Conservation (phyloP, 2,888 invertebrate genomes). For the Norana najaformis region DNA sequence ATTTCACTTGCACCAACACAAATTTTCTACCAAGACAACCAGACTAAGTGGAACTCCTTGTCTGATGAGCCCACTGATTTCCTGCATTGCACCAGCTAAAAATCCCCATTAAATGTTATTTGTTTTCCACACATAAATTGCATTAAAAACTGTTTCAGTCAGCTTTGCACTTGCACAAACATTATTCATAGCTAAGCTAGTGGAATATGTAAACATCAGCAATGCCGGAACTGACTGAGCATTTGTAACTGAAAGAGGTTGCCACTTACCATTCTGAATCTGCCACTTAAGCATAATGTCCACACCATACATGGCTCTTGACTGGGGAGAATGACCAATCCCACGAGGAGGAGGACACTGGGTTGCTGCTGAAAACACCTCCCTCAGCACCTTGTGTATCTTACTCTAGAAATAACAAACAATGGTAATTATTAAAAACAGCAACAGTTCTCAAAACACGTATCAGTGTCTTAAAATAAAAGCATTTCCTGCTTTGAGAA, state of each 20-base stretch:
- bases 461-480: background rate
- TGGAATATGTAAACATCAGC: background rate
- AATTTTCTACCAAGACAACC: background rate
- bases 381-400: constrained; percentile 48
- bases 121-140: too few relatives aligned
- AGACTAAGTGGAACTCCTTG: background rate
- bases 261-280: constrained; percentile 48
- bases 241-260: background rate
- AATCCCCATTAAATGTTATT: too few relatives aligned
- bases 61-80: too few relatives aligned
- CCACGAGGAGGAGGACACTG: constrained; percentile 75
- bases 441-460: background rate
- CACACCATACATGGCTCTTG: constrained; percentile 84
- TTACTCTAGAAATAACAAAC: background rate
- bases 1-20: background rate
- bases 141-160: background rate
- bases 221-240: background rate
- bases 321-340: constrained; percentile 77
- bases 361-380: constrained; percentile 76
- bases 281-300: constrained; percentile 85
- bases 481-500: background rate
- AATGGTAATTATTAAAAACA: background rate
- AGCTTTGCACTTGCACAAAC: background rate
- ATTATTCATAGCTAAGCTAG: background rate
- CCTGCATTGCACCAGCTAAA: too few relatives aligned